Evolutionary conservation across 2,113 vertebrate genomes (phyloP), one percentile per base, ranked within the genome.

Genomic region (Tyto alba): DNA sequence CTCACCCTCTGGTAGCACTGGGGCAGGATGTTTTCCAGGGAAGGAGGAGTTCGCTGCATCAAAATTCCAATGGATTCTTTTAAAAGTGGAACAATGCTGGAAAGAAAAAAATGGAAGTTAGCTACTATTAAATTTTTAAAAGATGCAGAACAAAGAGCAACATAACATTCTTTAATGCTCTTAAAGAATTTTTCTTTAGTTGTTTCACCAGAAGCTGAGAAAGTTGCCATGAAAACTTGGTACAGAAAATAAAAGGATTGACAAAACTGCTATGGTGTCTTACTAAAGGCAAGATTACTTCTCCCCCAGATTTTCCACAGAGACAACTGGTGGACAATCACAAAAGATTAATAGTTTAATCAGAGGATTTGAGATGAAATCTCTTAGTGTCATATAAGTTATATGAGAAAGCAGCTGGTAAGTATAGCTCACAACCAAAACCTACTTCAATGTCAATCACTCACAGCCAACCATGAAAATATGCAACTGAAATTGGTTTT

Each of bases 1-100:
- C 98, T 97, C 96, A 99, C 99, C 98, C 99, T 98, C 97, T 99
- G 99, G 97, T 99, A 99, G 97, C 99, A 99, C 94, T 99, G 99
- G 48, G 99, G 99, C 81, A 99, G 98, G 32, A 86, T 55, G 3
- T 98, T 96, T 97, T 99, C 99, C 95, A 99, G 97, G 4, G 98
- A 88, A 4, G 99, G 99, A 56, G 99, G 99, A 23, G 99, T 99
- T 76, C 99, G 98, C 97, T 99, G 99, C 99, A 99, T 99, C 97
- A 99, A 95, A 97, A 99, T 99, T 64, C 99, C 99, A 77, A 99
- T 99, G 76, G 99, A 99, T 83, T 99, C 99, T 96, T 90, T 99
- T 93, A 99, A 96, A 92, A 99, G 98, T 16, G 99, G 99, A 95
- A 99, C 98, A 95, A 99, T 99, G 90, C 99, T 99, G 96, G 52